Percentiles rank a stretch among this genome's conserved stretches.
These are phyloP conservation scores for Drosophila nr. perissopoda DNA, from an alignment of 2,888 invertebrate genomes.

Conservation along the genomic window DNA sequence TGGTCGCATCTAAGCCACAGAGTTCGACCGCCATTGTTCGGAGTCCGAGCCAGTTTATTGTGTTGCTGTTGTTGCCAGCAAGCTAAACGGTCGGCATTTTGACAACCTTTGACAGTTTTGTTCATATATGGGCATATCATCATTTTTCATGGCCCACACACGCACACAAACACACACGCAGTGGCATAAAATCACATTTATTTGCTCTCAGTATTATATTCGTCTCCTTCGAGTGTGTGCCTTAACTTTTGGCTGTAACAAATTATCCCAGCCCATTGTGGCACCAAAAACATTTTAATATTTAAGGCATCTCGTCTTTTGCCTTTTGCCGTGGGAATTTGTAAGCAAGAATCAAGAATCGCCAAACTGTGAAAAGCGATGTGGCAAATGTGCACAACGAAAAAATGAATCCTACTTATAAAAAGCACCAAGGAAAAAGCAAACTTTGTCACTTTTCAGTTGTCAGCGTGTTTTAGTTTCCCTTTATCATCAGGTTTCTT, in stretches of 20 bases:
- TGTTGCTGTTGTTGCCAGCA: constrained; percentile 58
- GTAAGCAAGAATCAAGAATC: constrained; percentile 44
- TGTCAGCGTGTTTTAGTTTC: constrained; percentile 50
- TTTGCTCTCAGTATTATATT: constrained; percentile 36
- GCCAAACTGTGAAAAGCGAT: constrained; percentile 61
- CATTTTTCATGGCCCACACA: constrained; percentile 65
- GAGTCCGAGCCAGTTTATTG: constrained; percentile 23
- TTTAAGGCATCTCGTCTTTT: constrained; percentile 49
- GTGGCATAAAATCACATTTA: constrained; percentile 57
- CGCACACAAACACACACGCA: background rate
- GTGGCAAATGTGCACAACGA: constrained; percentile 51
- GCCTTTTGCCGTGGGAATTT: constrained; percentile 46
- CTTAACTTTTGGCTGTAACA: constrained; percentile 58
- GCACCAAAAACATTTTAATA: constrained; percentile 55
- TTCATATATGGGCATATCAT: constrained; percentile 67
- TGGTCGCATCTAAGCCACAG: constrained; percentile 44
- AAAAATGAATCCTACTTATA: constrained; percentile 29
- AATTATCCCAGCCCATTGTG: constrained; percentile 64
- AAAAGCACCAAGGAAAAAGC: constrained; percentile 21
- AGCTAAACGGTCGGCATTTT: constrained; percentile 72
- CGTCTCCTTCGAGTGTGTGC: constrained; percentile 10
- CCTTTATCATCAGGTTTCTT: constrained; percentile 34
- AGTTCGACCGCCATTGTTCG: constrained; percentile 46
- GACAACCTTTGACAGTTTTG: constrained; percentile 79
- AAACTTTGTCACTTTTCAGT: constrained; percentile 62